phyloP scores from a whole-genome alignment of 2,888 invertebrate species.

The Amphipoea oculea region DNA sequence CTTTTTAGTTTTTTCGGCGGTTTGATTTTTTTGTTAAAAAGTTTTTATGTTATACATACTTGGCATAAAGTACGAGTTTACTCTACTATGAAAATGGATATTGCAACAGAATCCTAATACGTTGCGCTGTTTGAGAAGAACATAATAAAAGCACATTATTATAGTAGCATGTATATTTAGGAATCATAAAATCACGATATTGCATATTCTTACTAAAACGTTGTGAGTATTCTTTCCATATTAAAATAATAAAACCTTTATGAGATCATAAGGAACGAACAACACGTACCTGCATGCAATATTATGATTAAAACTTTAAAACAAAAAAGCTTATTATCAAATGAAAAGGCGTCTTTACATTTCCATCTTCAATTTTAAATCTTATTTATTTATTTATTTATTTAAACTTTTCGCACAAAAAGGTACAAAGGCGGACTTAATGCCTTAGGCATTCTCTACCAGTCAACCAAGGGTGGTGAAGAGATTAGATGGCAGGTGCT shows the following conservation, averaged over 20 bases:
- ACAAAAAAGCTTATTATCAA: constrained; percentile 9
- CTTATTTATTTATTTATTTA: too few relatives aligned
- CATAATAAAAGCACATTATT: background rate
- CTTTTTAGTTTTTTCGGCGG: too few relatives aligned
- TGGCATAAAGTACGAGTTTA: background rate
- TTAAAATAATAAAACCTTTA: background rate
- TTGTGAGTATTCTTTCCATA: background rate
- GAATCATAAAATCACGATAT: background rate
- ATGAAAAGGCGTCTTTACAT: background rate
- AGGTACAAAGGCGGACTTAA: too few relatives aligned
- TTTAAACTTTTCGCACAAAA: too few relatives aligned
- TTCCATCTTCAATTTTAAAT: background rate
- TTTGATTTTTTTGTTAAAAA: too few relatives aligned
- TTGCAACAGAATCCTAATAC: background rate
- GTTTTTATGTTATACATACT: background rate
- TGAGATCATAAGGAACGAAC: constrained; percentile 4
- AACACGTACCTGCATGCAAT: background rate
- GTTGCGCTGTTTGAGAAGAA: background rate
- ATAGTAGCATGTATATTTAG: too few relatives aligned
- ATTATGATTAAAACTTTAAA: constrained; percentile 7
- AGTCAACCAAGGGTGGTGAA: too few relatives aligned
- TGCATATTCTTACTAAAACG: background rate
- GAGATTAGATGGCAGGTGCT: too few relatives aligned
- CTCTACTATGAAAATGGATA: background rate
- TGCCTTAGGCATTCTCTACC: too few relatives aligned